Conservation (phyloP, 2,888 invertebrate genomes). For the Marasmarcha lunaedactyla region DNA sequence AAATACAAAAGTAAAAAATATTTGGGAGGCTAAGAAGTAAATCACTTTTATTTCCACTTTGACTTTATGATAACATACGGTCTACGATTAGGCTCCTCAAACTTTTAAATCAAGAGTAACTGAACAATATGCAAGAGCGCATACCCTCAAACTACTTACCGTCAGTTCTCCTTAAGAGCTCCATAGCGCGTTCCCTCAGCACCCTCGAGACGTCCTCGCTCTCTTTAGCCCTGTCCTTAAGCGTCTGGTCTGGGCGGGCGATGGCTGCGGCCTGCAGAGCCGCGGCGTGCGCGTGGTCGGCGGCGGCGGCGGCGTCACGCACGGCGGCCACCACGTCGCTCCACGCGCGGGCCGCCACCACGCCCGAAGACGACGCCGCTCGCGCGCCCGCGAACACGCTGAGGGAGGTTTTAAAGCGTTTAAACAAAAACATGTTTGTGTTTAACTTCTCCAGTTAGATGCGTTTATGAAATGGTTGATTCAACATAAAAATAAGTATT, state of each 20-base stretch:
- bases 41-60: too few relatives aligned
- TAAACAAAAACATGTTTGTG: too few relatives aligned
- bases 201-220: slow-evolving; percentile 66
- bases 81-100: too few relatives aligned
- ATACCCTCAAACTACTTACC: slow-evolving; percentile 27
- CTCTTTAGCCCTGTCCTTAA: slow-evolving; percentile 61
- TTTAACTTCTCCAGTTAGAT: too few relatives aligned
- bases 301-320: slow-evolving; percentile 43
- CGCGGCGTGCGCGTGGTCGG: slow-evolving; percentile 42
- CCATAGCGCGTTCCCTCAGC: slow-evolving; percentile 63
- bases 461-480: too few relatives aligned
- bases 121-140: too few relatives aligned
- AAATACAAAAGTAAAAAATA: too few relatives aligned
- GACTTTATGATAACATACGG: too few relatives aligned
- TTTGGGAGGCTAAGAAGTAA: too few relatives aligned
- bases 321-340: slow-evolving; percentile 70
- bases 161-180: slow-evolving; percentile 37
- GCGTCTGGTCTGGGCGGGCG: slow-evolving; percentile 38
- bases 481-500: too few relatives aligned
- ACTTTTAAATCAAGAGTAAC: too few relatives aligned
- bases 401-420: too few relatives aligned
- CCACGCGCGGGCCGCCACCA: slow-evolving; percentile 74
- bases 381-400: slow-evolving; percentile 77
- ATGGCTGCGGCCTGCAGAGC: slow-evolving; percentile 43
- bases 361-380: slow-evolving; percentile 79